These are phyloP conservation scores for Drosophila biarmipes DNA, from an alignment of 1,140 invertebrate genomes.

Conservation along the genomic window DNA sequence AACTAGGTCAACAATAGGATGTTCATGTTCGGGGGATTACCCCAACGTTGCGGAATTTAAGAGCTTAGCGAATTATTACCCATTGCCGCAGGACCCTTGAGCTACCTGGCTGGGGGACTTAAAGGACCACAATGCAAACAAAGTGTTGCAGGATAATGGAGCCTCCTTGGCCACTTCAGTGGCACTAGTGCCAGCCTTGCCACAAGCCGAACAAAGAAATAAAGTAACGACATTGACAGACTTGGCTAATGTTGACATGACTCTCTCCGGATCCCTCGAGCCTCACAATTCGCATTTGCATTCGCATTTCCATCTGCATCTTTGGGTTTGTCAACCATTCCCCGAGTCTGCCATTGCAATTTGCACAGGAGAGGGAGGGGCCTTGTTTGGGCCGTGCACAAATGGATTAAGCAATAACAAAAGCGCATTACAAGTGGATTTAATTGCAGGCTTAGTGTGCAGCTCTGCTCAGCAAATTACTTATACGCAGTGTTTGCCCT, in stretches of 20 bases:
- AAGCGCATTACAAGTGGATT: slow-evolving; percentile 54
- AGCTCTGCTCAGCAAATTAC: slow-evolving; percentile 37
- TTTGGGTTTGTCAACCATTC: slow-evolving; percentile 50
- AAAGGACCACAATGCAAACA: slow-evolving; percentile 12
- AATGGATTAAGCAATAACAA: slow-evolving; percentile 62
- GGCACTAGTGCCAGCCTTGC: slow-evolving; percentile 29
- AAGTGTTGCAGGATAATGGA: slow-evolving; percentile 31
- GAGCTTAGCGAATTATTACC: slow-evolving; percentile 17
- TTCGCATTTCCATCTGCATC: slow-evolving; percentile 40
- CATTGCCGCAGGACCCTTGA: slow-evolving; percentile 10
- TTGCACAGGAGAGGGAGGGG: neutral
- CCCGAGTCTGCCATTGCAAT: slow-evolving; percentile 39
- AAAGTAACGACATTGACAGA: slow-evolving; percentile 36
- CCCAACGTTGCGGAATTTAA: neutral
- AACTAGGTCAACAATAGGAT: slow-evolving; percentile 13
- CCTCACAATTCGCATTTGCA: slow-evolving; percentile 30
- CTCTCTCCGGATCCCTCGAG: slow-evolving; percentile 16
- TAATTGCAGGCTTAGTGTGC: slow-evolving; percentile 47
- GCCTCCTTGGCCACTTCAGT: slow-evolving; percentile 12
- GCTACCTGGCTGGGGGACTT: slow-evolving; percentile 16
- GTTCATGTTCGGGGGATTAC: slow-evolving; percentile 7
- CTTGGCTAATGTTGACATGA: slow-evolving; percentile 31
- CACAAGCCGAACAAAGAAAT: slow-evolving; percentile 35
- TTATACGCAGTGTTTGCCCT: slow-evolving; percentile 54
- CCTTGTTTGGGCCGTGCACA: slow-evolving; percentile 24